These are phyloP conservation scores for Idaea dimidiata DNA, from an alignment of 2,888 invertebrate species.

Conservation along the genomic window DNA sequence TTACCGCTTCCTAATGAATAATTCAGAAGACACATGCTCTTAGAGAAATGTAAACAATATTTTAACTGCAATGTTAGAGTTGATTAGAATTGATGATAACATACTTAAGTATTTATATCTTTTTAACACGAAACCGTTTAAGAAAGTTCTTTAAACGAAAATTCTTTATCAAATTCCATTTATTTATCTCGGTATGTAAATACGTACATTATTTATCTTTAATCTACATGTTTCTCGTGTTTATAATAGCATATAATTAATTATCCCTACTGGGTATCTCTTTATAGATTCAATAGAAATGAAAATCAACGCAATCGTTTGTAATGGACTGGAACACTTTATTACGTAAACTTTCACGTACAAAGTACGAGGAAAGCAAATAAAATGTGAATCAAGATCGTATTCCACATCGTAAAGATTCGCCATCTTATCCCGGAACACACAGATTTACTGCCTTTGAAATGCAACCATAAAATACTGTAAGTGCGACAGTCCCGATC, in stretches of 20 bases:
- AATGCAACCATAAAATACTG: slow-evolving; percentile 17
- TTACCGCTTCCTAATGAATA: slow-evolving; percentile 29
- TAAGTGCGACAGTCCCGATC: slow-evolving; percentile 26
- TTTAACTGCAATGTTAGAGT: neutral
- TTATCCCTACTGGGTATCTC: neutral
- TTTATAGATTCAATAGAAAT: neutral
- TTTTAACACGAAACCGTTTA: neutral
- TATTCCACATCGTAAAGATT: slow-evolving; percentile 3
- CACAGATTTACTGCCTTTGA: slow-evolving; percentile 21
- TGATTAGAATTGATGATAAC: neutral
- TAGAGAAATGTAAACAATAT: neutral
- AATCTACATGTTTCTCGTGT: neutral
- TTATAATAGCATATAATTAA: neutral
- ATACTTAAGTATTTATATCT: neutral
- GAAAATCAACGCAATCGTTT: neutral
- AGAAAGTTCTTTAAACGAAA: neutral
- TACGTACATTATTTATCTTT: neutral
- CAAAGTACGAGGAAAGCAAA: neutral
- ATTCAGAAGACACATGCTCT: slow-evolving; percentile 15
- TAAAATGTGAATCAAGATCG: neutral
- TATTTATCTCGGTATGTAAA: neutral
- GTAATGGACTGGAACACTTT: neutral
- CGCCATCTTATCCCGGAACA: slow-evolving; percentile 15
- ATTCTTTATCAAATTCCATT: neutral
- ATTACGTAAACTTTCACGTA: neutral